Evolutionary conservation across 2,888 invertebrate species (phyloP).

Genomic region (Noctua pronuba): DNA sequence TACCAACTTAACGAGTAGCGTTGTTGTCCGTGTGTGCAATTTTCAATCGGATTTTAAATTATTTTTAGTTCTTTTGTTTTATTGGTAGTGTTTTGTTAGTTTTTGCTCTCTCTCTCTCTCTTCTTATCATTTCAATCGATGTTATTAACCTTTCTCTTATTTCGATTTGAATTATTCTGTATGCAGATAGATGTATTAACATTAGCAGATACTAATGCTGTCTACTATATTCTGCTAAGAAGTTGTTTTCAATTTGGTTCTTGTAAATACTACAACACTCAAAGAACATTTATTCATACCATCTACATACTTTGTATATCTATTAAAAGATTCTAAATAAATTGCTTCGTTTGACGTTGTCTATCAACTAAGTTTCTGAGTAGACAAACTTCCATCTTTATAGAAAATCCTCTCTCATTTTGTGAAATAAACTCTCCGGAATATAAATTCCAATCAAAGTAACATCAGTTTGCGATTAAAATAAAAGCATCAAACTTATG

Average conservation of each 20-base stretch:
- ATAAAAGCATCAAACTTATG: constrained; percentile 70
- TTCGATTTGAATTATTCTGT: not conserved
- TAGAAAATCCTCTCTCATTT: constrained; percentile 17
- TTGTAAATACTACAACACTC: constrained; percentile 14
- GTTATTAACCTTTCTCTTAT: not conserved
- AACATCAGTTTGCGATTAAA: constrained; percentile 50
- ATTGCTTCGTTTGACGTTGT: constrained; percentile 31
- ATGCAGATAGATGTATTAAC: not conserved
- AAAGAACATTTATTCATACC: constrained; percentile 44
- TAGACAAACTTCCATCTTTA: constrained; percentile 5
- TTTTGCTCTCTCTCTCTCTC: not conserved
- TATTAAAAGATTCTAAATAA: constrained; percentile 20
- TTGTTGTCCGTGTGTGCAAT: constrained; percentile 66
- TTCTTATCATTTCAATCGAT: not conserved
- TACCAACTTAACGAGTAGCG: constrained; percentile 82
- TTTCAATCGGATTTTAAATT: constrained; percentile 53
- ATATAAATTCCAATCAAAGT: constrained; percentile 52
- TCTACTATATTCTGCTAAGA: not conserved
- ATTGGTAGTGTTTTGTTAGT: not conserved
- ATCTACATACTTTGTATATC: not conserved
- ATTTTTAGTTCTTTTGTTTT: constrained; percentile 44
- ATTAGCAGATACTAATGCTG: not conserved
- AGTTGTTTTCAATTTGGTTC: not conserved
- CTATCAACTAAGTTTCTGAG: constrained; percentile 21
- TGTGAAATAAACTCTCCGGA: constrained; percentile 7